Base-by-base conservation (phyloP, 2,113 vertebrate genomes). In the Cyanocitta stelleri region DNA sequence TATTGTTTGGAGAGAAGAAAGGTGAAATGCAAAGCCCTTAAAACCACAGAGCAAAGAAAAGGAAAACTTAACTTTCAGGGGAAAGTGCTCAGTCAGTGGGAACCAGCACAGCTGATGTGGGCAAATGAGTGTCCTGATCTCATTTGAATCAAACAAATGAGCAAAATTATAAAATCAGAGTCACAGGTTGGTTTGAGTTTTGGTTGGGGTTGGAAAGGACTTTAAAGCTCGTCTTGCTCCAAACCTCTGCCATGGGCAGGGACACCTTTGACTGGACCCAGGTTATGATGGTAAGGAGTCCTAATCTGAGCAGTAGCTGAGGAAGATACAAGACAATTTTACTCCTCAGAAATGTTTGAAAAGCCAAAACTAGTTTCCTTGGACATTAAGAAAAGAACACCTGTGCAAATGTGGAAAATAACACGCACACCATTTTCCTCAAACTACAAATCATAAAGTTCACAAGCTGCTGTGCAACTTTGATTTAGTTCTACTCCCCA, bases 1-100 rank as follows among this genome's bases (percentile, higher is more conserved):
- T 86, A 73, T 22, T 96, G 92, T 94, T 97, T 96, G 86, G 41
- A 89, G 87, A 75, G 73, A 78, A 82, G 84, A 92, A 96, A 96
- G 93, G 93, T 26, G 11, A 68, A 79, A 79, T 87, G 76, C 51
- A 78, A 83, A 75, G 21, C 68, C 43, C 35, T 56, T 48, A 55
- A 90, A 93, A 73, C 58, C 46, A 2, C 3, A 69, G 52, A 91
- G 41, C 22, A 39, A 92, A 76, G 54, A 62, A 81, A 69, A 79
- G 52, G 35, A 35, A 75, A 75, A 89, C 43, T 73, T 77, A 51
- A 75, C 24, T 66, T 78, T 48, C 32, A 58, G 77, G 62, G 46
- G 14, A 63, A 62, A 83, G 54, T 71, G 20, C 43, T 77, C 35
- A 22, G 21, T 61, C 58, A 43, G 41, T 33, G 29, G 33, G 55